phyloP scores from a whole-genome alignment of 2,797 vertebrate genomes.

The Pyrocephalus nanus region DNA sequence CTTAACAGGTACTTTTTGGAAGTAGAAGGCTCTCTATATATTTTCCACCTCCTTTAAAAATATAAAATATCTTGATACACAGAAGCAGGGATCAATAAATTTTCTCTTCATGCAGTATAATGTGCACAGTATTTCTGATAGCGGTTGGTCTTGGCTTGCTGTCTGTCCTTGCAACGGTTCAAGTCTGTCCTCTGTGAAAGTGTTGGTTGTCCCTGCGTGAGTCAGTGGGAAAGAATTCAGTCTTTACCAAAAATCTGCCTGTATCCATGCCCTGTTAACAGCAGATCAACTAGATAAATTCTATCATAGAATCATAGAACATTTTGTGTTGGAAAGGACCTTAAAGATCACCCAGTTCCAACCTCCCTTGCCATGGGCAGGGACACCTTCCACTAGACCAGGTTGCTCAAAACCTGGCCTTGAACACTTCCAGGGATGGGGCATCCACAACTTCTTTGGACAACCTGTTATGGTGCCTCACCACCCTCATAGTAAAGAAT shows the following conservation, averaged over 20 bases:
- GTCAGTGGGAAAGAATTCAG: background rate
- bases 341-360: background rate
- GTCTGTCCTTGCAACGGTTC: background rate
- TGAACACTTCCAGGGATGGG: background rate
- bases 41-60: background rate
- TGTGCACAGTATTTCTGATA: background rate
- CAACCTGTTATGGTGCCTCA: background rate
- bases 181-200: background rate
- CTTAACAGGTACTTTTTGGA: background rate
- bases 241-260: background rate
- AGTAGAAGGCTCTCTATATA: background rate
- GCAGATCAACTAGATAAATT: background rate
- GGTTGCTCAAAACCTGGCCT: background rate
- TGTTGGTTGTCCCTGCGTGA: background rate
- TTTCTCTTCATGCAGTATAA: background rate
- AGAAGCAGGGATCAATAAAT: background rate
- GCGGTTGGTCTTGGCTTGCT: background rate
- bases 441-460: background rate
- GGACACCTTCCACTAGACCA: background rate
- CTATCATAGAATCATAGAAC: background rate
- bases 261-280: background rate
- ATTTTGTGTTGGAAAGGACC: background rate
- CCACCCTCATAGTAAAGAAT: background rate
- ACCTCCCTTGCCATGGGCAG: fast-evolving
- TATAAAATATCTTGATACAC: background rate